Conservation (phyloP, 1,140 invertebrate genomes). For the Drosophila lini region DNA sequence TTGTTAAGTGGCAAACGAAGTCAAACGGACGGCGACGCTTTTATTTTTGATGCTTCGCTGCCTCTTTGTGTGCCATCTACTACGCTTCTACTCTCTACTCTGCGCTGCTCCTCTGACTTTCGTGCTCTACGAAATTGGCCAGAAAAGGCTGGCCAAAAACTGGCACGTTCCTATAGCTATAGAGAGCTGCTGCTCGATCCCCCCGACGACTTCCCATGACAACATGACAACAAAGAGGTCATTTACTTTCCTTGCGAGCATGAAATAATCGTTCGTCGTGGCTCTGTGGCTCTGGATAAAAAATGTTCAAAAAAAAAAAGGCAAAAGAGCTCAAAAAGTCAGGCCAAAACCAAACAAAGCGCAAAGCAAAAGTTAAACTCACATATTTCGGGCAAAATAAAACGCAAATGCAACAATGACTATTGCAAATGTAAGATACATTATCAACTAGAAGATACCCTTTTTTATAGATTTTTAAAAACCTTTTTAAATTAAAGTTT, state of each 20-base stretch:
- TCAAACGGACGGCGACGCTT: slow-evolving; percentile 66
- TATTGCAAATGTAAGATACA: slow-evolving; percentile 5
- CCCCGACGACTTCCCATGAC: slow-evolving; percentile 41
- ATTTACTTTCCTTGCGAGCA: slow-evolving; percentile 81
- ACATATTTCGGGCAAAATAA: slow-evolving; percentile 49
- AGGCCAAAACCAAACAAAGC: slow-evolving; percentile 54
- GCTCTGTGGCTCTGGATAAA: slow-evolving; percentile 40
- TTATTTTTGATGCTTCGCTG: slow-evolving; percentile 75
- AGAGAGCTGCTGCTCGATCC: slow-evolving; percentile 32
- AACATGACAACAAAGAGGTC: slow-evolving; percentile 76
- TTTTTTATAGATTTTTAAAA: background rate
- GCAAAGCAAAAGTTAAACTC: slow-evolving; percentile 58
- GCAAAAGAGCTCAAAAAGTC: slow-evolving; percentile 55
- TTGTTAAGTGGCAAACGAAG: slow-evolving; percentile 71
- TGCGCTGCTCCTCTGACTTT: slow-evolving; percentile 1
- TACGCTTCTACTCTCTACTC: slow-evolving; percentile 15
- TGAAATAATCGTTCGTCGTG: slow-evolving; percentile 76
- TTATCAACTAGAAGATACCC: slow-evolving; percentile 1
- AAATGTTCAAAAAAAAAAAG: slow-evolving; percentile 17
- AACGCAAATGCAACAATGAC: slow-evolving; percentile 42
- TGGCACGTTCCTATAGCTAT: slow-evolving; percentile 53
- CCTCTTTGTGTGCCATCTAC: slow-evolving; percentile 32
- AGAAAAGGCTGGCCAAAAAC: slow-evolving; percentile 58
- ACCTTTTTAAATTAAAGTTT: background rate
- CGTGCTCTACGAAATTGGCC: slow-evolving; percentile 52